Evolutionary conservation across 64 coral and sea anemone species (phyloP).

Genomic region (Actinia equina): DNA sequence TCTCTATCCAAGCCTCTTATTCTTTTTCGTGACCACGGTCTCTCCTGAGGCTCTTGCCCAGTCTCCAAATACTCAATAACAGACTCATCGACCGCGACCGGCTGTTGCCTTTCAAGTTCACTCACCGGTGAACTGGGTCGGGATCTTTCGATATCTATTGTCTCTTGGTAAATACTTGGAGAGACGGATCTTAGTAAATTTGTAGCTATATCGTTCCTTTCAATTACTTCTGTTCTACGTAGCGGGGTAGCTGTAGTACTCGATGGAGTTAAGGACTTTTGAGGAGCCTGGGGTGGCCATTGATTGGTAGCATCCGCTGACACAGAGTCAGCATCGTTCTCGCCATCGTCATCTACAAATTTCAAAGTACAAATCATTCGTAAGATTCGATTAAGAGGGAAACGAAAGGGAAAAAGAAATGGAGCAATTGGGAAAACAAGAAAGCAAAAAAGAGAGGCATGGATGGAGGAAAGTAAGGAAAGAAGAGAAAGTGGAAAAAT

Average conservation of each 20-base stretch:
- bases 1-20: slow-evolving; percentile 21
- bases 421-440: background rate
- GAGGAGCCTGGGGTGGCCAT: slow-evolving; percentile 3
- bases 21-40: slow-evolving; percentile 41
- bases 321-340: slow-evolving; percentile 4
- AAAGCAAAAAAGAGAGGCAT: background rate
- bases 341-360: background rate
- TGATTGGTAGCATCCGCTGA: background rate
- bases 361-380: background rate
- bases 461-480: background rate
- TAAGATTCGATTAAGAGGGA: background rate
- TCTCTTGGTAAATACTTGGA: slow-evolving; percentile 39
- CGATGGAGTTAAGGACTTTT: background rate
- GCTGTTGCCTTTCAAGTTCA: slow-evolving; percentile 28
- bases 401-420: background rate
- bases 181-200: slow-evolving; percentile 15
- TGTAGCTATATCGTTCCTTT: background rate
- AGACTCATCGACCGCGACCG: slow-evolving; percentile 43
- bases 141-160: slow-evolving; percentile 65
- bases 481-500: background rate
- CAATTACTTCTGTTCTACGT: background rate
- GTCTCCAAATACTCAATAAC: slow-evolving; percentile 64
- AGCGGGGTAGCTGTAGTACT: background rate
- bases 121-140: slow-evolving; percentile 62
- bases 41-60: slow-evolving; percentile 52